Evolutionary conservation across 2,797 vertebrate species (phyloP), one percentile per base, ranked within the genome.

Genomic region (Ficedula albicollis): DNA sequence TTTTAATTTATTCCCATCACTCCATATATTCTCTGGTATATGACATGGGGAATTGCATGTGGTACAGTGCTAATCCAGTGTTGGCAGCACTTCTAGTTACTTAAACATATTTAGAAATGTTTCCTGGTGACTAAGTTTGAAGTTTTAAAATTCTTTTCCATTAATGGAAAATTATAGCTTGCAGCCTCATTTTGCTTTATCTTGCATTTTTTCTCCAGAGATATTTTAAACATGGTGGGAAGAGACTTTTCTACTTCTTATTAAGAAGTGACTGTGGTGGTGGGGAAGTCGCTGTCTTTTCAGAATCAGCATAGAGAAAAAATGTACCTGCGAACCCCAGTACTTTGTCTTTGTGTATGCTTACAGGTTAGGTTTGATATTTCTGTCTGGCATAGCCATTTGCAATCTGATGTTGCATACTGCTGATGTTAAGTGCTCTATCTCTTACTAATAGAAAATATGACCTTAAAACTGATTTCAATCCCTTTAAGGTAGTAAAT

Each of bases 1-100:
- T 87, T 93, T 91, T 87, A 55, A 91, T 70, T 78, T 86, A 68
- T 89, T 84, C 41, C 58, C 14, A 48, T 89, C 81, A 87, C 32
- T 86, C 19, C 27, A 27, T 38, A 43, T 69, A 58, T 78, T 56
- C 20, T 78, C 36, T 39, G 25, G 20, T 75, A 22, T 64, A 22
- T 55, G 62, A 55, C 70, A 84, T 32, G 49, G 84, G n/a, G 38
- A 83, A 64, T 17, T 72, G 32, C 0, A 0, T 48, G 44, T 59
- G 49, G 32, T 76, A 56, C 41, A 48, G 32, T 60, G 49, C 54
- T 93, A 75, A 92, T 48, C 32, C 60, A 59, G 17, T 67, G 30
- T 26, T 91, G 81, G 74, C 74, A 81, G 41, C 20, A 48, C 26
- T 75, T 94, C 41, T 26, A 87, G 70, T 84, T 94, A 74, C 43